Conservation (phyloP, 92 coral and sea anemone genomes). For the Zoanthus solanderi region DNA sequence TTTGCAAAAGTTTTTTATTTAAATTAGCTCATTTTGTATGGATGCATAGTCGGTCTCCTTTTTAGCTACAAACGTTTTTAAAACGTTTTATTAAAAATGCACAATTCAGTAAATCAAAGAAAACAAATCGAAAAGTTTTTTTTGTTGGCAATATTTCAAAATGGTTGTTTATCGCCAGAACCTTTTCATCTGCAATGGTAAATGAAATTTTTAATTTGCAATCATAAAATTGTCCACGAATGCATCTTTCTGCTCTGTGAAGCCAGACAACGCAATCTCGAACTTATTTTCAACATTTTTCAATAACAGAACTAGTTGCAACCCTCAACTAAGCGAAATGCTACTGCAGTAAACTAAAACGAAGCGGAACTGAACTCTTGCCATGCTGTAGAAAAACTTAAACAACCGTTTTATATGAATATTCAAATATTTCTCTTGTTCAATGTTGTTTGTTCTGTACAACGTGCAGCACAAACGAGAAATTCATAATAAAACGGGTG, state of each 20-base stretch:
- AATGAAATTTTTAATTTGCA: conserved; percentile 5
- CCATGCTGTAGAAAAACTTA: not conserved
- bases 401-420: conserved; percentile 24
- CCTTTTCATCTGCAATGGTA: not conserved
- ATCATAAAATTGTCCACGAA: not conserved
- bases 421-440: conserved; percentile 22
- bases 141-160: conserved; percentile 2
- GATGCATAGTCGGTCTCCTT: not conserved
- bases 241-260: not conserved
- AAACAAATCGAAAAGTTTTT: conserved; percentile 1
- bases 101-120: not conserved
- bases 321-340: not conserved
- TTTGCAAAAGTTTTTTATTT: not conserved
- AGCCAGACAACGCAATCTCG: not conserved
- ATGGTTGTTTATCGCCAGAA: not conserved
- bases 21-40: not conserved
- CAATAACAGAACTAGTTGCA: not conserved
- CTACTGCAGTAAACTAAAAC: not conserved
- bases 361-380: conserved; percentile 5
- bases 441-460: conserved; percentile 13
- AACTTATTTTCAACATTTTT: not conserved
- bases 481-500: not conserved
- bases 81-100: not conserved
- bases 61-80: not conserved
- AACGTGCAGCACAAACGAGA: conserved; percentile 3